Evolutionary conservation across 2,797 vertebrate genomes (phyloP).

Genomic region (Australoheros facetus): DNA sequence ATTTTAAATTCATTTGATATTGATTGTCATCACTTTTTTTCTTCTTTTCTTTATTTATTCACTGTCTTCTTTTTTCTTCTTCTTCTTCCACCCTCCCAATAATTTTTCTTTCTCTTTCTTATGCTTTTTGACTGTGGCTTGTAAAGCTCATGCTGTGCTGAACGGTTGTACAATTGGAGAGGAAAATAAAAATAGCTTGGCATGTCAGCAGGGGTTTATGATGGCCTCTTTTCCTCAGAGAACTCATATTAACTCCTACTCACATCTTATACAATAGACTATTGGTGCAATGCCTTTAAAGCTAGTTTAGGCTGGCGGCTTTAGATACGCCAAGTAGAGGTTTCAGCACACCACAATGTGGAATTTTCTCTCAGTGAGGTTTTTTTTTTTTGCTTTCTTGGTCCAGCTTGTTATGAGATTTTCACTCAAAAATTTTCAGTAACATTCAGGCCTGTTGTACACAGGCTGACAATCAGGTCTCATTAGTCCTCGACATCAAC

Average conservation of each 20-base stretch:
- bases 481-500: no score
- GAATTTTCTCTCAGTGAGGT: neutral
- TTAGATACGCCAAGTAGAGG: slow-evolving; percentile 16
- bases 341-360: neutral
- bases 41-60: neutral
- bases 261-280: slow-evolving; percentile 54
- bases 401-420: neutral
- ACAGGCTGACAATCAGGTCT: neutral
- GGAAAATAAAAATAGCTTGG: slow-evolving; percentile 74
- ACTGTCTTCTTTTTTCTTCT: neutral
- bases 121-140: slow-evolving; percentile 30
- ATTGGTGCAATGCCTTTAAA: slow-evolving; percentile 34
- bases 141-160: slow-evolving; percentile 57
- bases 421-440: neutral
- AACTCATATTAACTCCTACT: slow-evolving; percentile 57
- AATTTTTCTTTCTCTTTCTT: slow-evolving; percentile 42
- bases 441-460: neutral
- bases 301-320: slow-evolving; percentile 30
- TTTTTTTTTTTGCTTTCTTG: neutral
- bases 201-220: slow-evolving; percentile 71
- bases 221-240: slow-evolving; percentile 72
- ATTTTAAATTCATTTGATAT: neutral
- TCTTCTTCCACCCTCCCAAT: neutral
- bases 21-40: neutral
- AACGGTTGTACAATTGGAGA: slow-evolving; percentile 57